A percentile compares a stretch with the other conserved stretches of the same genome.
Evolutionary conservation across 30 jellyfish, hydroid and myxozoan species (phyloP).

Genomic region (Clytia hemisphaerica): DNA sequence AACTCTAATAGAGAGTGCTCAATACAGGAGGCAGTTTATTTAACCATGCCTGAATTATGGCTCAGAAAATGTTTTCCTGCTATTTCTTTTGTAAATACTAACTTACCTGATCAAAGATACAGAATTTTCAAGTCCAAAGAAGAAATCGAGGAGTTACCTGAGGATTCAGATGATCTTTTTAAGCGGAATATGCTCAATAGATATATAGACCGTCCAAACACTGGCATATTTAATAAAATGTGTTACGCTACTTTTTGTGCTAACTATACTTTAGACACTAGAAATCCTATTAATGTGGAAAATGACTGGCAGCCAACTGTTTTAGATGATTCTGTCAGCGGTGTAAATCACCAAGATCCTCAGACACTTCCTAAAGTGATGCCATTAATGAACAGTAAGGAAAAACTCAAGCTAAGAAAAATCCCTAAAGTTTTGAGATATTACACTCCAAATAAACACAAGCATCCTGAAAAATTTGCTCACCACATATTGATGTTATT

Average conservation of each 20-base stretch:
- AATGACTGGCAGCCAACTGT: not conserved
- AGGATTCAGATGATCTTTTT: not conserved
- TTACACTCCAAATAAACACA: conserved; percentile 3
- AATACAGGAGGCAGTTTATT: too few relatives aligned
- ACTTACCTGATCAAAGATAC: not conserved
- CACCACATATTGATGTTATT: conserved; percentile 26
- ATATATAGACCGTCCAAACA: too few relatives aligned
- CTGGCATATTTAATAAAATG: too few relatives aligned
- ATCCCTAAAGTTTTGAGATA: not conserved
- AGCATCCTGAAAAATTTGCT: conserved; percentile 17
- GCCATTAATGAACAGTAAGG: not conserved
- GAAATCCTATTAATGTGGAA: not conserved
- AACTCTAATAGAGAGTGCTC: too few relatives aligned
- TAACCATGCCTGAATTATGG: not conserved
- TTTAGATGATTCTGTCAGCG: not conserved
- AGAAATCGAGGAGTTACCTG: conserved; percentile 2
- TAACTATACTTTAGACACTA: not conserved
- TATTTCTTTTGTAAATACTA: too few relatives aligned
- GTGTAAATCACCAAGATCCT: not conserved
- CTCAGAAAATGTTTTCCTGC: too few relatives aligned
- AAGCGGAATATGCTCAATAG: too few relatives aligned
- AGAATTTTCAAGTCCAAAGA: not conserved
- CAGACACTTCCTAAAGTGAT: not conserved
- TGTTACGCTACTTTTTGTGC: not conserved
- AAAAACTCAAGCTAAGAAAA: not conserved